Evolutionary conservation across 2,888 invertebrate species (phyloP).

Genomic region (Isoperla grammatica): DNA sequence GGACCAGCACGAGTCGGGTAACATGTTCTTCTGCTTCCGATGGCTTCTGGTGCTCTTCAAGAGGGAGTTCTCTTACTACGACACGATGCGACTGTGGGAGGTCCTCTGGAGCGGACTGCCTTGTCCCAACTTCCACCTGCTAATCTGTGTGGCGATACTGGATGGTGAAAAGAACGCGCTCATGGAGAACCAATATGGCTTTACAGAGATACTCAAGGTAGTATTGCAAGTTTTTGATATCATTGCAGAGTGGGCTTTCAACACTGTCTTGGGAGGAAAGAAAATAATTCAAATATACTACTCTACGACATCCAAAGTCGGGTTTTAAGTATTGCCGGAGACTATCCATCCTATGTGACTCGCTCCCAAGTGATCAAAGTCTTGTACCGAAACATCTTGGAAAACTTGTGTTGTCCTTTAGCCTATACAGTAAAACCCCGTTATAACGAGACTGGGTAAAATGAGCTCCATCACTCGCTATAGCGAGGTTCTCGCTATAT

Average conservation of each 20-base stretch:
- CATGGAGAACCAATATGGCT: constrained; percentile 88
- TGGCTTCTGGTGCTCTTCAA: constrained; percentile 97
- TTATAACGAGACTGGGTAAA: no score
- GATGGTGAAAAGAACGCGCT: constrained; percentile 81
- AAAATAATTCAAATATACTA: no score
- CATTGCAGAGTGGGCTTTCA: no score
- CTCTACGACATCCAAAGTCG: no score
- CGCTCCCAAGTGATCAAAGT: no score
- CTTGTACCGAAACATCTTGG: no score
- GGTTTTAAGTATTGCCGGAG: not conserved
- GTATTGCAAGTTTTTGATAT: no score
- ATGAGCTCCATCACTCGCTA: no score
- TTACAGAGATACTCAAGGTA: constrained; percentile 93
- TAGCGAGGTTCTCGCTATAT: no score
- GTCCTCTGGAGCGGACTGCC: constrained; percentile 90
- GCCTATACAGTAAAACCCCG: no score
- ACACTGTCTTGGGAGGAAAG: no score
- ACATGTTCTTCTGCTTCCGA: constrained; percentile 98
- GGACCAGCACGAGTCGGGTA: constrained; percentile 79
- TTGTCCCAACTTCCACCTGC: constrained; percentile 89
- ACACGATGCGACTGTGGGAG: constrained; percentile 92
- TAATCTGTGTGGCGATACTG: constrained; percentile 90
- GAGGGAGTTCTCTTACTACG: constrained; percentile 80
- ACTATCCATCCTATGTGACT: not conserved
- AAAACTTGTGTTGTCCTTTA: no score